Evolutionary conservation across 1,140 invertebrate genomes (phyloP), one percentile per base, ranked within the genome.

Genomic region (Atta colombica): DNA sequence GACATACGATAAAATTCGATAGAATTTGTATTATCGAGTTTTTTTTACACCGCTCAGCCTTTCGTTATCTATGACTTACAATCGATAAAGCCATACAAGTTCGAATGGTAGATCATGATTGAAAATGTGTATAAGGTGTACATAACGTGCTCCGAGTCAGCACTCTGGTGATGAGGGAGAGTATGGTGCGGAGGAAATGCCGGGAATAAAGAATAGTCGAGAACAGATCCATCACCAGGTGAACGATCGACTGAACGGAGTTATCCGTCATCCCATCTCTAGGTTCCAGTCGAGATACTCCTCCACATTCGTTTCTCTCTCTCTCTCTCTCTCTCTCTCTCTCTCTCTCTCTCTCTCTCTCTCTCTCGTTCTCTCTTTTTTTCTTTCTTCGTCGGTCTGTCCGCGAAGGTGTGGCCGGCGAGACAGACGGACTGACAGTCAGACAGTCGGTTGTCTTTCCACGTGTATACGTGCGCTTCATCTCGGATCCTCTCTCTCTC

Each of bases 231-330:
- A 91, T 91, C 90, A 89, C 35, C 71, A 61, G 71, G 51, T 69
- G 89, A 86, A 91, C 81, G 89, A 91, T 91, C 90, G 90, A 86
- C 55, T 85, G 85, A 5, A 8, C 66, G 85, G 82, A 78, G 84
- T 91, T 91, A 91, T 91, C 90, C 88, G 88, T 89, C 89, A 87
- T 91, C 81, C 85, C 49, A 91, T 91, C 90, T 91, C 90, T 89
- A 45, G 66, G 71, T 90, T 88, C 87, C 77, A 68, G 72, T 55
- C 72, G 72, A 71, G 35, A 68, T 53, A 77, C 75, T 68, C 61
- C 61, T 81, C 80, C 80, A 78, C 53, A 61, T 77, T 25, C 25
- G 35, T 65, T 31, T 58, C 8, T 58, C 55, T 58, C 55, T 18
- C 53, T 55, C 51, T 53, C 51, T 53, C 51, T 53, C 51, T 53